These are phyloP conservation scores for Ophion ellenae DNA, from an alignment of 2,888 invertebrate species.

Conservation along the genomic window DNA sequence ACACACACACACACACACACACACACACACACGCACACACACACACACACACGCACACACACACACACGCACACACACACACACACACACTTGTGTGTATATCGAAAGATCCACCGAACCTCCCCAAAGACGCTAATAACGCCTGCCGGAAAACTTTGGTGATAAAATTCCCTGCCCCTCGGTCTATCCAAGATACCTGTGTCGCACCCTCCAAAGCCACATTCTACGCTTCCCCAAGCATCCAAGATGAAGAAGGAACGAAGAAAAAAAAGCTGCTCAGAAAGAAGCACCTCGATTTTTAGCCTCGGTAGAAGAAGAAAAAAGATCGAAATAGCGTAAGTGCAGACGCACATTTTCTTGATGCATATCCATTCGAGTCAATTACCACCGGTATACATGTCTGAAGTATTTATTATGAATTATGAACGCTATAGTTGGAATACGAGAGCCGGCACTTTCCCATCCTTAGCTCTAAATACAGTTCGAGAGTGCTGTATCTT, in stretches of 20 bases:
- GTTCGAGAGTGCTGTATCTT: conserved; percentile 5
- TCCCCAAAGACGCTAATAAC: conserved; percentile 52
- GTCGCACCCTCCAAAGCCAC: conserved; percentile 14
- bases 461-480: not conserved
- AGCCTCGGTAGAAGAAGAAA: conserved; percentile 14
- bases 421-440: conserved; percentile 2
- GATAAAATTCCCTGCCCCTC: conserved; percentile 56
- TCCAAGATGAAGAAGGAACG: conserved; percentile 5
- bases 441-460: not conserved
- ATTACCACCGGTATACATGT: conserved; percentile 13
- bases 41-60: not conserved
- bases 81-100: not conserved
- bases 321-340: conserved; percentile 27
- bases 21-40: too few relatives aligned
- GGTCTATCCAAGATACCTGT: conserved; percentile 8
- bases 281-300: conserved; percentile 34
- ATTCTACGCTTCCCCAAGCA: conserved; percentile 16
- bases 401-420: conserved; percentile 41
- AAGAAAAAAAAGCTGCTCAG: conserved; percentile 1
- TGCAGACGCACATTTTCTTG: conserved; percentile 42
- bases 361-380: conserved; percentile 47
- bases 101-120: not conserved
- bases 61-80: not conserved
- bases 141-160: conserved; percentile 53
- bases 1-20: too few relatives aligned